A percentile compares a stretch with the other conserved stretches of the same genome.
Evolutionary conservation across 2,113 vertebrate genomes (phyloP).

Genomic region (Pristiophorus japonicus): DNA sequence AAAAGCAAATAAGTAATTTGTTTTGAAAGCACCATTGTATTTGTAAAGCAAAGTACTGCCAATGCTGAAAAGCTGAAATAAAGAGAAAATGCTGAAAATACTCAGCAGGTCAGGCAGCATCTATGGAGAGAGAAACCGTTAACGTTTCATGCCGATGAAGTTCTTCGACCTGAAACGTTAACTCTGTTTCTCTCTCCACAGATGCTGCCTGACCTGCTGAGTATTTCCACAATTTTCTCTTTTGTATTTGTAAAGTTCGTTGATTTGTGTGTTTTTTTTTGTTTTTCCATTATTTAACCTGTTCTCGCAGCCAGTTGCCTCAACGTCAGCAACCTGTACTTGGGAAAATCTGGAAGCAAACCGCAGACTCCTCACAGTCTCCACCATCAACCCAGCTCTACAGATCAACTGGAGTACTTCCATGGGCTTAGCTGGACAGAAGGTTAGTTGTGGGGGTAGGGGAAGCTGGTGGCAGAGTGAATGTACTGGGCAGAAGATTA

Average conservation of each 20-base stretch:
- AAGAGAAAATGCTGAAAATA: background rate
- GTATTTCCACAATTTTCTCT: background rate
- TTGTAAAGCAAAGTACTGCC: background rate
- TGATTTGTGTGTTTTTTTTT: background rate
- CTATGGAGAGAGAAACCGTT: background rate
- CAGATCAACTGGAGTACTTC: constrained; percentile 26
- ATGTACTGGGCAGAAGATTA: background rate
- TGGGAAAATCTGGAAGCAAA: constrained; percentile 10
- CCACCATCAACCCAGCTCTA: background rate
- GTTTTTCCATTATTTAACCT: too few relatives aligned
- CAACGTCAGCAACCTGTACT: background rate
- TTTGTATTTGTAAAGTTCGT: background rate
- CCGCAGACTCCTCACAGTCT: background rate
- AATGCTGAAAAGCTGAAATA: background rate
- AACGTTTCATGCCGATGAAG: background rate
- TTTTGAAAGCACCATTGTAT: background rate
- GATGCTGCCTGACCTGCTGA: background rate
- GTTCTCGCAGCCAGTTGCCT: constrained; percentile 9
- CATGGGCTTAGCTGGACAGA: constrained; percentile 30
- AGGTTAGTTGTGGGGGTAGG: too few relatives aligned
- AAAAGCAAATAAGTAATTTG: background rate
- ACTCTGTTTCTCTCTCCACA: background rate
- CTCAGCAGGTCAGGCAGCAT: background rate
- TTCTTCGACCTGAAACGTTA: background rate
- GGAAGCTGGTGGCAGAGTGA: too few relatives aligned